Evolutionary conservation across 2,888 invertebrate species (phyloP), one percentile per base, ranked within the genome.

Genomic region (Lycophotia porphyrea): DNA sequence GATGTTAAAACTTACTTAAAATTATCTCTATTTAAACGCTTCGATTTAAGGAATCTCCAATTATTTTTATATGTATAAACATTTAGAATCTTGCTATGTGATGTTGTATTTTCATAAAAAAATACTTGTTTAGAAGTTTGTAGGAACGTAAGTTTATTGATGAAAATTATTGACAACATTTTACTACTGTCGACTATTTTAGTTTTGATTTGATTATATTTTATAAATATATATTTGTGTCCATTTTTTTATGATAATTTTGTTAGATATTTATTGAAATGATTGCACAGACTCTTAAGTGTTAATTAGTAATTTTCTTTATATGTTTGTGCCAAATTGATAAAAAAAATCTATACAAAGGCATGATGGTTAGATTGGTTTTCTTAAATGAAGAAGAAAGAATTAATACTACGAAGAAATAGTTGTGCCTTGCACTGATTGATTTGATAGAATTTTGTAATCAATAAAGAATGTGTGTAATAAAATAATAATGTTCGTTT

Each of bases 391-490:
- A 76, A 68, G 36, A 27, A 63, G 67, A 64, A 81, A 34, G 31
- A 58, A 76, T 71, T 71, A 66, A 67, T 36, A 70, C 69, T 49
- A 80, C 9, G 21, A 60, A 63, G 77, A 69, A 69, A 73, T 78
- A 39, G 74, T 77, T 75, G 87, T 88, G 87, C 87, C 86, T 87
- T 88, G 84, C 87, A 82, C 87, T 78, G 68, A 76, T 84, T 84
- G 78, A 85, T 81, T 84, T 81, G 74, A 84, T 83, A 82, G 82
- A 81, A 77, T 84, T 85, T 88, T 91, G 87, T 89, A 88, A 84
- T 85, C 83, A 91, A 90, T 91, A 91, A 91, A 91, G 75, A 79
- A 88, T 88, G 88, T 90, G 88, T 89, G 87, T 88, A 87, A 81
- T 80, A 81, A 80, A 21, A 82, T 75, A 60, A 75, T 58, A 42